Base-by-base conservation (phyloP, 2,797 vertebrate genomes). In the Bovichtus diacanthus region DNA sequence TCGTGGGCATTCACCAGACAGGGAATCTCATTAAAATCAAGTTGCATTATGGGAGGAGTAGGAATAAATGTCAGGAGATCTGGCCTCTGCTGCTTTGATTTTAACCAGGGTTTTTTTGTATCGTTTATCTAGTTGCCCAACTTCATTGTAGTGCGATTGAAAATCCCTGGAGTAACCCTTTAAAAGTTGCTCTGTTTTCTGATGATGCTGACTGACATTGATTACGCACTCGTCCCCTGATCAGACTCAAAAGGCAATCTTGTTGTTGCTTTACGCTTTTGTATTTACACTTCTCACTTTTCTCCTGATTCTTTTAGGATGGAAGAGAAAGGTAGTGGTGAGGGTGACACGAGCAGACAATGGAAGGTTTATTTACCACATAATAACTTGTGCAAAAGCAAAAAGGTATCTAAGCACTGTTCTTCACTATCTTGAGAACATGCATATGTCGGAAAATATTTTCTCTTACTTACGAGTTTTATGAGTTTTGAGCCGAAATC, bases 401-500 rank as follows among this genome's bases (percentile, higher is more conserved):
- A 12, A 38, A 27, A 19, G n/a, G 21, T 39, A 9, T n/a, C 7
- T 6, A 11, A 34, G 15, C 19, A 29, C 46, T 25, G 9, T 41
- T 46, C n/a, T 25, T 51, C 15, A 34, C 0, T 10, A 39, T 27
- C 46, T 55, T 1, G 21, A 62, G 2, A 65, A 69, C 18, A 34
- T 19, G 23, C 44, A n/a, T 18, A 51, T 54, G 19, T 27, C n/a
- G n/a, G 5, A 12, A 41, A 29, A 39, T 49, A 51, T 66, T 53
- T 27, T 66, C 16, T 29, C 10, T 47, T 31, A 21, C 31, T 53
- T 13, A 4, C 2, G 23, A 12, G 31, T 50, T 78, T 18, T 61
- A 21, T 34, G 66, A 49, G 46, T 49, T 12, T 12, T 75, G 63
- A 25, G 63, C 54, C 80, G 50, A 83, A 68, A 46, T 78, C 79